These are phyloP conservation scores for human (Homo sapiens) DNA, from an alignment of 2,113 vertebrate genomes.

Conservation along the genomic window DNA sequence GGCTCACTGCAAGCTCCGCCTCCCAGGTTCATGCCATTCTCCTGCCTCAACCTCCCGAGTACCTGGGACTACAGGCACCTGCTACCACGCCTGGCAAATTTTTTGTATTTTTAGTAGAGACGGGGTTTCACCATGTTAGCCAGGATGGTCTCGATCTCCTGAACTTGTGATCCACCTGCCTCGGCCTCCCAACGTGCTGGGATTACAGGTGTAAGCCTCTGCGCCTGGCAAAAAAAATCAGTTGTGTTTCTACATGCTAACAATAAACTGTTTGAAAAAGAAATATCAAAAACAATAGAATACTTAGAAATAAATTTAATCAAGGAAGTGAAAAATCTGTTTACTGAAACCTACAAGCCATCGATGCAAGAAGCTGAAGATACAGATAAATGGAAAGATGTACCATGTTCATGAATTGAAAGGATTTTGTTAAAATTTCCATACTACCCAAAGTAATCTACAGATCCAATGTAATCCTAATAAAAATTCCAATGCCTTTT, in stretches of 20 bases:
- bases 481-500: neutral
- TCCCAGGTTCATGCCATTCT: too few relatives aligned
- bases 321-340: neutral
- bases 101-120: too few relatives aligned
- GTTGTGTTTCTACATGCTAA: neutral
- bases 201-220: too few relatives aligned
- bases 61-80: too few relatives aligned
- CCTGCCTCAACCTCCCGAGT: too few relatives aligned
- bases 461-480: neutral
- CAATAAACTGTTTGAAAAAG: neutral
- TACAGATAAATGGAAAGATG: neutral
- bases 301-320: neutral
- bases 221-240: neutral
- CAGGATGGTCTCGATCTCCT: too few relatives aligned
- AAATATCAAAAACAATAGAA: neutral
- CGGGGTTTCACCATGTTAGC: too few relatives aligned
- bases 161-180: too few relatives aligned
- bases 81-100: too few relatives aligned
- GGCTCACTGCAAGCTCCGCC: too few relatives aligned
- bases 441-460: neutral
- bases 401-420: neutral
- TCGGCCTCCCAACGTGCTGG: too few relatives aligned
- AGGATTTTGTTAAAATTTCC: neutral
- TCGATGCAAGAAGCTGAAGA: neutral
- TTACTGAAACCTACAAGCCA: neutral